Evolutionary conservation across 2,113 vertebrate species (phyloP).

Genomic region (Zosterops hypoxanthus): DNA sequence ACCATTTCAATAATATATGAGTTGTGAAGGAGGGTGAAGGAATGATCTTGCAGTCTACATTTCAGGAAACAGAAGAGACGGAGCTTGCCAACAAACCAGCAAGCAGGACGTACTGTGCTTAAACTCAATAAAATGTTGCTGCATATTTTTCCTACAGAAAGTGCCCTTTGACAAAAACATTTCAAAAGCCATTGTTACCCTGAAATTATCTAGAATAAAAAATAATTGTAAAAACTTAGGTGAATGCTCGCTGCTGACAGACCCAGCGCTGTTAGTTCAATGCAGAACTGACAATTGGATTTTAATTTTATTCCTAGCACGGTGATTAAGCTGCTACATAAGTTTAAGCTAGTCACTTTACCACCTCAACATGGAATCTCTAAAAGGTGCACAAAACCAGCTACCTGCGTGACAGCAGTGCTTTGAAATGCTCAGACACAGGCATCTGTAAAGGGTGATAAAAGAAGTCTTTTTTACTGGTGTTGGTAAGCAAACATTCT

Average conservation of each 20-base stretch:
- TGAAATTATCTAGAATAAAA: neutral
- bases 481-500: neutral
- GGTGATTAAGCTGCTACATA: neutral
- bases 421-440: neutral
- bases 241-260: neutral
- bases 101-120: neutral
- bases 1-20: neutral
- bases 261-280: rapidly evolving
- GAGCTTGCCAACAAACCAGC: neutral
- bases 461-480: neutral
- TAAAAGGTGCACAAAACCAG: neutral
- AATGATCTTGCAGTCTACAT: neutral
- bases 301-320: neutral
- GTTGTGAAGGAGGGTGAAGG: conserved; percentile 10
- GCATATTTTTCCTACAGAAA: neutral
- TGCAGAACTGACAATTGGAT: neutral
- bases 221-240: neutral
- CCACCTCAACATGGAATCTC: neutral
- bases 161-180: neutral
- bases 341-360: neutral
- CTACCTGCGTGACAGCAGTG: neutral
- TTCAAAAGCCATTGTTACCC: neutral
- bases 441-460: neutral
- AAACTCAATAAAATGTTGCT: neutral
- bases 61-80: neutral